These are phyloP conservation scores for Pyrocoelia pectoralis DNA, from an alignment of 2,888 invertebrate species.

Conservation along the genomic window DNA sequence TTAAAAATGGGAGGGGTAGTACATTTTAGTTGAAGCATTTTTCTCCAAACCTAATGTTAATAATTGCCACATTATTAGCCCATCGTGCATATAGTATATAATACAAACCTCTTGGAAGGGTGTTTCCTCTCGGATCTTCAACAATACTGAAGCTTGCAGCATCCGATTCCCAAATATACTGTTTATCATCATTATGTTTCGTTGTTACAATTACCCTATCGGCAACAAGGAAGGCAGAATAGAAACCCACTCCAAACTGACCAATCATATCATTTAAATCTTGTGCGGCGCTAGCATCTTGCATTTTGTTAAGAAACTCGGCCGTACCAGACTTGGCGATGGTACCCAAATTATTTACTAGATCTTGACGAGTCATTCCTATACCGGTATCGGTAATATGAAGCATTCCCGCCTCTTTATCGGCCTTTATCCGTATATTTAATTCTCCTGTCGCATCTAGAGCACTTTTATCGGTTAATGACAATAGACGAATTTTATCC, in stretches of 20 bases:
- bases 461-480: constrained; percentile 85
- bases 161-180: constrained; percentile 99
- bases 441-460: constrained; percentile 83
- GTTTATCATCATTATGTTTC: constrained; percentile 92
- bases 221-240: constrained; percentile 95
- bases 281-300: constrained; percentile 69
- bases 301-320: constrained; percentile 93
- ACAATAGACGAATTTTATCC: constrained; percentile 95
- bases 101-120: constrained; percentile 76
- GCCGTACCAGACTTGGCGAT: constrained; percentile 98
- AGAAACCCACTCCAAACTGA: constrained; percentile 99
- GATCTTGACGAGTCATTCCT: constrained; percentile 95
- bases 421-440: constrained; percentile 89
- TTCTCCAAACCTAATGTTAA: no score
- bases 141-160: constrained; percentile 87
- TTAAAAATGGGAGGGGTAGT: no score
- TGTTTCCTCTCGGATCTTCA: constrained; percentile 93
- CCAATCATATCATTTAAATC: constrained; percentile 98
- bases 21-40: no score
- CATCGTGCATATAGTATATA: no score
- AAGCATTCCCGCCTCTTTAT: constrained; percentile 89
- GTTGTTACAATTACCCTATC: constrained; percentile 95
- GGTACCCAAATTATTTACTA: constrained; percentile 96
- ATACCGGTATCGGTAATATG: constrained; percentile 97
- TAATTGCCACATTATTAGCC: no score